Percentiles rank a stretch among this genome's conserved stretches.
These are phyloP conservation scores for Euura lappo DNA, from an alignment of 1,140 invertebrate species.

Conservation along the genomic window DNA sequence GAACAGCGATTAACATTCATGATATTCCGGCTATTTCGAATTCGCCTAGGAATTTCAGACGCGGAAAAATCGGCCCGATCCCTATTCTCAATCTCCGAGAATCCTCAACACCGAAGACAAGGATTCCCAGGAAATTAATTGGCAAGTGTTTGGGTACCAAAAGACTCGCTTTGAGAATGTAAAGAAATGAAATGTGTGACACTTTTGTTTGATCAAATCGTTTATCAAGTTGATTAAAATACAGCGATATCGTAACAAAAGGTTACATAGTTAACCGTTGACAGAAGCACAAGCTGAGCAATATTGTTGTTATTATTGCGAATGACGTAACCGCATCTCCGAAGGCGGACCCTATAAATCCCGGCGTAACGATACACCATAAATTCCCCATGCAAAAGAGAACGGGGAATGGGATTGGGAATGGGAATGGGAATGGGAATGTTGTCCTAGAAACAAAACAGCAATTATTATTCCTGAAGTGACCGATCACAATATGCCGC, in stretches of 20 bases:
- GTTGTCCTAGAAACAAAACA: background rate
- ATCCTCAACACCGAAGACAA: too few species aligned
- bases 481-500: too few species aligned
- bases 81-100: too few species aligned
- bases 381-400: background rate
- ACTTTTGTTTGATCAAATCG: background rate
- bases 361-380: background rate
- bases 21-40: background rate
- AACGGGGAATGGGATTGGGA: too few species aligned
- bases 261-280: constrained; percentile 6
- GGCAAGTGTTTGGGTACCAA: too few species aligned
- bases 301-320: background rate
- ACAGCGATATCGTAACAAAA: background rate
- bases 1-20: background rate
- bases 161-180: too few species aligned
- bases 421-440: background rate
- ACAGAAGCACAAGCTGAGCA: constrained; percentile 5
- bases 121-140: too few species aligned
- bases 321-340: background rate
- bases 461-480: too few species aligned
- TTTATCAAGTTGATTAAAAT: background rate
- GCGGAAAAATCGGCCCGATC: too few species aligned
- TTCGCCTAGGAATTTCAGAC: background rate
- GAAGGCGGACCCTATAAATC: background rate
- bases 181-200: background rate